A percentile compares a stretch with the other conserved stretches of the same genome.
These are phyloP conservation scores for Halictus quadricinctus DNA, from an alignment of 2,888 invertebrate species.

Conservation along the genomic window DNA sequence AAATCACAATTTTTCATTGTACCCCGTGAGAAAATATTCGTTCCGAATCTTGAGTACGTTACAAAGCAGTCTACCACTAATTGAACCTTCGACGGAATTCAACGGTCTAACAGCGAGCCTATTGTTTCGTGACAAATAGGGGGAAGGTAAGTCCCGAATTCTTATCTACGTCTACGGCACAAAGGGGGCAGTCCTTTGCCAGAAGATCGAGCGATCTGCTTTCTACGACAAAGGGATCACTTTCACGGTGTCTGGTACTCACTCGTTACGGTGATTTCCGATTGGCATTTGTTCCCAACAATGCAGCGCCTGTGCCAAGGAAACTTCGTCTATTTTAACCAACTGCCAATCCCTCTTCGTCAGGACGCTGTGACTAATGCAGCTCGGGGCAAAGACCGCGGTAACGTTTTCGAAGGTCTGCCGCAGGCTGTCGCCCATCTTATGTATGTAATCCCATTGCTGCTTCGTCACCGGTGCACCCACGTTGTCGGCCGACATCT, in stretches of 20 bases:
- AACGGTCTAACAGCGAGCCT: not conserved
- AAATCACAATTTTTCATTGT: no score
- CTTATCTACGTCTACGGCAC: not conserved
- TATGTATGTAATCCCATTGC: constrained; percentile 97
- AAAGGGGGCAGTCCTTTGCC: not conserved
- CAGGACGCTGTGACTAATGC: constrained; percentile 95
- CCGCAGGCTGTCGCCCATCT: constrained; percentile 93
- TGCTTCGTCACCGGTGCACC: constrained; percentile 93
- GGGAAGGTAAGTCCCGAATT: not conserved
- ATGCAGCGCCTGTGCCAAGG: constrained; percentile 91
- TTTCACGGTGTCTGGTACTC: constrained; percentile 41
- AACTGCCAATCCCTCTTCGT: constrained; percentile 94
- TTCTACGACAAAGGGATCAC: not conserved
- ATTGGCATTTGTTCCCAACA: constrained; percentile 90
- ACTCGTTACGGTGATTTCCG: constrained; percentile 70
- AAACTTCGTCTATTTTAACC: constrained; percentile 92
- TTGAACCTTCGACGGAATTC: no score
- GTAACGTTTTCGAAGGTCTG: constrained; percentile 92
- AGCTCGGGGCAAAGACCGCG: constrained; percentile 96
- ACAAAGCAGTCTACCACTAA: no score
- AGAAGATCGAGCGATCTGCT: not conserved
- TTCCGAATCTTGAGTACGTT: no score
- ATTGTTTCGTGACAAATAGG: not conserved
- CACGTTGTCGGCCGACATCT: constrained; percentile 96
- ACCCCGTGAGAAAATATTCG: no score